These are phyloP conservation scores for Tinea semifulvella DNA, from an alignment of 2,888 invertebrate genomes.

Conservation along the genomic window DNA sequence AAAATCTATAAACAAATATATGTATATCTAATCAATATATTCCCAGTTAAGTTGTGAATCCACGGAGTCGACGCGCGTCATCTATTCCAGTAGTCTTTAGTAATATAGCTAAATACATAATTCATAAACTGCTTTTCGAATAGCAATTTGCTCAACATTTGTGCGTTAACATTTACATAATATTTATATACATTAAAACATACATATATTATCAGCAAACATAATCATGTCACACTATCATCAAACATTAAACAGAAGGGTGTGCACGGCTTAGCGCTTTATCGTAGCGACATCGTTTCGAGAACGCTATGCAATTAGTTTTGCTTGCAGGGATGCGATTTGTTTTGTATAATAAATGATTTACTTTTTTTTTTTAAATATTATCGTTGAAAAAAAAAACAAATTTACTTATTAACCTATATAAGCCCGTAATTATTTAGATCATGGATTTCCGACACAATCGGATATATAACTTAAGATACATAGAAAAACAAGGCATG, in stretches of 20 bases:
- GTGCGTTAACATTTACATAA: constrained; percentile 66
- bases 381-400: no score
- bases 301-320: no score
- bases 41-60: background rate
- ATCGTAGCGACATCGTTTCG: no score
- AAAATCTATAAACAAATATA: background rate
- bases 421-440: no score
- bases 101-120: constrained; percentile 57
- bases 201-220: constrained; percentile 60
- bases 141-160: constrained; percentile 54
- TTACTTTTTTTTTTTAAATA: no score
- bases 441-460: no score
- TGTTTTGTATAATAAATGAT: no score
- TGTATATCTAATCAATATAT: background rate
- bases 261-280: no score
- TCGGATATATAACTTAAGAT: no score
- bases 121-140: constrained; percentile 47
- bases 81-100: constrained; percentile 6
- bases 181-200: constrained; percentile 66
- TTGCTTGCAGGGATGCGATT: no score
- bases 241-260: constrained; percentile 49
- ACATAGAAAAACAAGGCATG: no score
- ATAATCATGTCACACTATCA: constrained; percentile 49
- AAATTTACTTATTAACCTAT: no score
- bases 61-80: constrained; percentile 1